These are phyloP conservation scores for Alentia gelatinosa DNA, from an alignment of 2,888 invertebrate genomes.

Conservation along the genomic window DNA sequence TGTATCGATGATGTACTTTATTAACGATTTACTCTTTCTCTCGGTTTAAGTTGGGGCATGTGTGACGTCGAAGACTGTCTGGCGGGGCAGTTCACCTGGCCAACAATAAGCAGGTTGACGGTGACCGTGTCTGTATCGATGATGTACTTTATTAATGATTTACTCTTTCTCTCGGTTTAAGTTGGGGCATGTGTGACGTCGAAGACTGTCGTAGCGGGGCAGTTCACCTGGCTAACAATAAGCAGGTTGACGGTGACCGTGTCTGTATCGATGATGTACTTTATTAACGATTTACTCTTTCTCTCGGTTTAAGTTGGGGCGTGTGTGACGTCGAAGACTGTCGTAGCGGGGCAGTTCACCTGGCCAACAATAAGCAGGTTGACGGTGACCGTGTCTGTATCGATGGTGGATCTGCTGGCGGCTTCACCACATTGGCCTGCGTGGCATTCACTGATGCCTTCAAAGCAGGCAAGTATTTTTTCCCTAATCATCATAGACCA, in stretches of 20 bases:
- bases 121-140: slow-evolving; percentile 78
- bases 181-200: slow-evolving; percentile 81
- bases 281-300: background rate
- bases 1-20: slow-evolving; percentile 81
- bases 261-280: slow-evolving; percentile 81
- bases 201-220: slow-evolving; percentile 80
- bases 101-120: slow-evolving; percentile 73
- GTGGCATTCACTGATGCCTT: slow-evolving; percentile 78
- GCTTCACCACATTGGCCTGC: slow-evolving; percentile 78
- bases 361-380: slow-evolving; percentile 72
- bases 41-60: slow-evolving; percentile 78
- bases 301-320: slow-evolving; percentile 77
- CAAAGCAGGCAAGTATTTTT: slow-evolving; percentile 75
- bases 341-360: slow-evolving; percentile 76
- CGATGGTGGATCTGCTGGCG: slow-evolving; percentile 81
- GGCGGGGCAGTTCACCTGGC: slow-evolving; percentile 77
- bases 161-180: too few species aligned
- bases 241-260: slow-evolving; percentile 75
- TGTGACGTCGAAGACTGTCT: slow-evolving; percentile 80
- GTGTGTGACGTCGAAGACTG: slow-evolving; percentile 80
- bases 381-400: slow-evolving; percentile 79
- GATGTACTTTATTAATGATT: too few species aligned
- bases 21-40: background rate
- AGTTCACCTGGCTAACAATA: slow-evolving; percentile 71
- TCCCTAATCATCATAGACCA: too few species aligned